Evolutionary conservation across 2,113 vertebrate genomes (phyloP), one percentile per base, ranked within the genome.

Genomic region (Mugil cephalus): DNA sequence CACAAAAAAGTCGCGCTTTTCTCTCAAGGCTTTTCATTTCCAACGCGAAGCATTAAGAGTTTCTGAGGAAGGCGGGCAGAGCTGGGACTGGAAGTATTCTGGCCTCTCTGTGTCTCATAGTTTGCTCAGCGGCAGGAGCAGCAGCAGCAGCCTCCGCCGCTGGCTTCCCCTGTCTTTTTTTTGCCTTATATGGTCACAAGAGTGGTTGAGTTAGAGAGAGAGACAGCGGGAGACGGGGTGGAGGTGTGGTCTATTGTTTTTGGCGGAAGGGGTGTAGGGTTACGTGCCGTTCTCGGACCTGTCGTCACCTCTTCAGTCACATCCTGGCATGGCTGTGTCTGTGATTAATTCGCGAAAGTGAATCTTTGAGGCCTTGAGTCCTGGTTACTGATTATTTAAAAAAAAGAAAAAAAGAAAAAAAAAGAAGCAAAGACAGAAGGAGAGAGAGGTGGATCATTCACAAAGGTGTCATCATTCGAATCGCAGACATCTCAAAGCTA

Each of bases 131-230:
- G 85, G 80, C 82, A 76, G 68, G 73, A 47, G 73, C 47, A 47
- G 52, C 65, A 51, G 46, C 46, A 18, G 24, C 24, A 30, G 24
- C 24, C 24, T 30, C 48, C 6, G 63, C 55, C 17, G 54, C 84
- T 87, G 85, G 85, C 87, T 91, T 89, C 86, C 83, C 83, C 72
- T 79, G 84, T 65, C 83, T 91, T 91, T 93, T 56, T 92, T 89
- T 93, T 89, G 82, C 94, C 94, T 92, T 94, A 93, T 94, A 94
- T 93, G 94, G 94, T 93, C 91, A 94, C 79, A 88, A 90, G 90
- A 92, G 82, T 77, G 78, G 88, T 83, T 74, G 83, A 90, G 88
- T 72, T 59, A 89, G 77, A 82, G 81, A 79, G 69, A 64, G 74
- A 69, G 61, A 51, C 10, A 40, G 40, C 48, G 17, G 40, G 82